A percentile compares a stretch with the other conserved stretches of the same genome.
phyloP scores from a whole-genome alignment of 2,113 vertebrate genomes.

The Pterocles gutturalis region DNA sequence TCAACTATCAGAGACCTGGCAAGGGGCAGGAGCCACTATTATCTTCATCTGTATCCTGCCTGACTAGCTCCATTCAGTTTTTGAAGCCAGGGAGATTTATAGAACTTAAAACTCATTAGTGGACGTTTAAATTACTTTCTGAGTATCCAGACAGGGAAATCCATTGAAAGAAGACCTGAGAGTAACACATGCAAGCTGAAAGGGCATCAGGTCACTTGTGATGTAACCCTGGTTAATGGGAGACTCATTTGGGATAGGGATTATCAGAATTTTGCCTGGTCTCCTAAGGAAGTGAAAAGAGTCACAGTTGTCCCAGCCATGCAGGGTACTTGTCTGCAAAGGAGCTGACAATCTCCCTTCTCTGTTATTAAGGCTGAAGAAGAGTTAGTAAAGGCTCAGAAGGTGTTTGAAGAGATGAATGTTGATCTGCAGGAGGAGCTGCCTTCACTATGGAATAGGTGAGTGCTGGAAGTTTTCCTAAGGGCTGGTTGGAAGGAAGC shows the following conservation, averaged over 20 bases:
- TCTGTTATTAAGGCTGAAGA: slow-evolving; percentile 90
- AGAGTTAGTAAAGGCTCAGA: slow-evolving; percentile 95
- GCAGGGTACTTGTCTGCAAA: neutral
- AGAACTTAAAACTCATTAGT: neutral
- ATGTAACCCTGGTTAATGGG: neutral
- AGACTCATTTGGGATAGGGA: neutral
- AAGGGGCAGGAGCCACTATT: neutral
- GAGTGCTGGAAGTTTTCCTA: neutral
- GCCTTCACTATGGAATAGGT: slow-evolving; percentile 99
- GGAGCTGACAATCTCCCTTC: slow-evolving; percentile 9
- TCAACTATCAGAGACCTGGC: neutral
- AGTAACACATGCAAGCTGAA: neutral
- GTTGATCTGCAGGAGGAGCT: slow-evolving; percentile 96
- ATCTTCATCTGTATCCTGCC: neutral
- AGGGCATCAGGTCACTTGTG: neutral
- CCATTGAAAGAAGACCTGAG: neutral
- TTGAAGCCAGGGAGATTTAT: neutral
- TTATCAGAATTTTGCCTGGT: neutral
- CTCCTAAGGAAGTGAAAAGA: neutral
- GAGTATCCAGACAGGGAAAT: neutral
- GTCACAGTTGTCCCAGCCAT: neutral
- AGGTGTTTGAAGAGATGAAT: slow-evolving; percentile 98
- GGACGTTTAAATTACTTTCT: neutral
- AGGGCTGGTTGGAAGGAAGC: neutral
- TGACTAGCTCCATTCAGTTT: neutral